A percentile compares a stretch with the other conserved stretches of the same genome.
phyloP scores from a whole-genome alignment of 2,797 vertebrate species.

The Columba guinea region DNA sequence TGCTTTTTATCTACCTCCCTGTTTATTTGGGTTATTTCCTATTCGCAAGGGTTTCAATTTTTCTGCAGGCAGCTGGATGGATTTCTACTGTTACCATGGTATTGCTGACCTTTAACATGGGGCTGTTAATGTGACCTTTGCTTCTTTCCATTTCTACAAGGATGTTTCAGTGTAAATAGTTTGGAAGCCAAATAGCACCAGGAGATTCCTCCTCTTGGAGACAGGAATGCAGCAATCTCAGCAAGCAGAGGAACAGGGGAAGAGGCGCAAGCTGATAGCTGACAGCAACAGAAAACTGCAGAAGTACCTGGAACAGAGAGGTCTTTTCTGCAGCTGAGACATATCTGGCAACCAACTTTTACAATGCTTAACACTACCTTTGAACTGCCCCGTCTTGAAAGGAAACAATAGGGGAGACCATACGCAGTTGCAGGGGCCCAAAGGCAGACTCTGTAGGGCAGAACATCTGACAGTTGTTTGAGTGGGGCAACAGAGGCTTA shows the following conservation, averaged over 20 bases:
- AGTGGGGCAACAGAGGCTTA: not conserved
- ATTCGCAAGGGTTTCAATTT: not conserved
- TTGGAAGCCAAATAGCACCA: slow-evolving; percentile 28
- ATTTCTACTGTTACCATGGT: slow-evolving; percentile 51
- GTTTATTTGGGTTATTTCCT: slow-evolving; percentile 52
- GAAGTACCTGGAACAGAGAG: not conserved
- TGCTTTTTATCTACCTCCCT: slow-evolving; percentile 23
- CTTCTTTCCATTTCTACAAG: slow-evolving; percentile 56
- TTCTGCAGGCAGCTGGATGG: slow-evolving; percentile 27
- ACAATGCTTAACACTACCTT: not conserved
- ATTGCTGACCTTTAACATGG: slow-evolving; percentile 40
- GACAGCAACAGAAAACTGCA: not conserved
- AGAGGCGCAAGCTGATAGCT: not conserved
- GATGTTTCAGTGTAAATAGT: slow-evolving; percentile 46
- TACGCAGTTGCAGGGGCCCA: not conserved
- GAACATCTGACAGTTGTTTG: not conserved
- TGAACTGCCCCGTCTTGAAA: not conserved
- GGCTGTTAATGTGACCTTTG: slow-evolving; percentile 50
- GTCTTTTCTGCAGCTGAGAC: not conserved
- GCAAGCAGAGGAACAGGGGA: not conserved
- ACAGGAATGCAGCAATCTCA: not conserved
- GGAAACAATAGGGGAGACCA: not conserved
- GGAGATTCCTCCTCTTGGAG: slow-evolving; percentile 17
- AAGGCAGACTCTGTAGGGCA: not conserved
- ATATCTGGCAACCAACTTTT: not conserved